Evolutionary conservation across 2,888 invertebrate species (phyloP), one percentile per base, ranked within the genome.

Genomic region (Sipha maydis): DNA sequence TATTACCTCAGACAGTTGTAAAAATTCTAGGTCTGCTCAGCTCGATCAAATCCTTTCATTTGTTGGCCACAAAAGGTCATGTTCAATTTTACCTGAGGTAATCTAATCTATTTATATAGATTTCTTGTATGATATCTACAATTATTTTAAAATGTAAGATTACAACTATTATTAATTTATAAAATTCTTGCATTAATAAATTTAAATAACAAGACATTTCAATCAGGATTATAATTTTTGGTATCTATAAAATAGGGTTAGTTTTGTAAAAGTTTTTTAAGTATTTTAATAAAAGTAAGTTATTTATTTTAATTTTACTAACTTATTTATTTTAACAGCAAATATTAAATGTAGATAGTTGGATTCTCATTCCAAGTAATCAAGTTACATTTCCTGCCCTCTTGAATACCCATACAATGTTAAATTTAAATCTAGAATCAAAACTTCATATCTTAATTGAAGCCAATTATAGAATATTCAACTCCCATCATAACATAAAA

Each of bases 41-140:
- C 92, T 94, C 14, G 95, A 94, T 91, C 95, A 95, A 91, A 92
- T 96, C 28, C 91, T 94, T 2, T 94, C 94, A 92, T 93, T 93
- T 90, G 92, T 92, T 78, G 93, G 92, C 1, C 93, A 93, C 83
- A 92, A 93, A 89, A 92, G 93, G 90, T 93, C 93, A 9, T 93
- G 94, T 90, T 93, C 93, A 1, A 91, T 94, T 89, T 93, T 93
- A 90, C 94, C 94, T 48, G 93, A 93, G 92, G 94, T 94, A 92
- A 91, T 91, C 1, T 17, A 41, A 41, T 38, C 25, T 90, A 25
- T 7, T 21, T 28, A 28, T 80, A 67, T 48, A 71, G n/a, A 25
- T 69, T 28, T 82, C 3, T 14, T 28, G 28, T 61, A 1, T 61
- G 21, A 21, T 61, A 25, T 61, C 25, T 61, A 69, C 9, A 8